Conservation (phyloP, 2,113 vertebrate species). For the Prinia subflava region DNA sequence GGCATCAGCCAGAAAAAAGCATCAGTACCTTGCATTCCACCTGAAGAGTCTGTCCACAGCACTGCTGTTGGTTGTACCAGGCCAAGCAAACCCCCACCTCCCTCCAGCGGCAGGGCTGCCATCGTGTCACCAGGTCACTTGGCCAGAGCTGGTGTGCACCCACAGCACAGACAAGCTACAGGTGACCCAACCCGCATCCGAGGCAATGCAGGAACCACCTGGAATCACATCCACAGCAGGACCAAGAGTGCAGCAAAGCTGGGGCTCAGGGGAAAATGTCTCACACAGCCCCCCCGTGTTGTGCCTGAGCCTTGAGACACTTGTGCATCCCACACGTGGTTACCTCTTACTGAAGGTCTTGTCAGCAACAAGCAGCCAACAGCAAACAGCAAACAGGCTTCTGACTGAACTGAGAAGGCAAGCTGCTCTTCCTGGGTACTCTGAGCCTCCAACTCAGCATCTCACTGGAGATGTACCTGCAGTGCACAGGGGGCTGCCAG, state of each 20-base stretch:
- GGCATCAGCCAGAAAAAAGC: neutral
- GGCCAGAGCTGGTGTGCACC: neutral
- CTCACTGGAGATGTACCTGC: neutral
- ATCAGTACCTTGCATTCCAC: neutral
- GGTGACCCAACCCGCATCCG: accelerated
- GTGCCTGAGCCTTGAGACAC: neutral
- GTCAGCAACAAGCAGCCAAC: neutral
- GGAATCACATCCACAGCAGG: neutral
- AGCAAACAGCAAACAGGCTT: neutral
- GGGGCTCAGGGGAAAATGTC: neutral
- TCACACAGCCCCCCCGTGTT: neutral
- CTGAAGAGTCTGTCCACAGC: neutral
- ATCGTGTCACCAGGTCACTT: accelerated
- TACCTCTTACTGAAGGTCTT: neutral
- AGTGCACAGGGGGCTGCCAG: neutral
- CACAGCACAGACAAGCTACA: neutral
- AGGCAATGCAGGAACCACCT: neutral
- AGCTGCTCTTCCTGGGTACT: neutral
- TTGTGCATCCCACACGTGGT: too few species aligned
- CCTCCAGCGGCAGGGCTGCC: neutral
- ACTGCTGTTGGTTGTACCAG: neutral
- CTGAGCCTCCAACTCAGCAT: neutral
- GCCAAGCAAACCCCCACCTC: neutral
- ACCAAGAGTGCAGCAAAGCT: accelerated
- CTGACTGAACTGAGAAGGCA: neutral